phyloP scores from a whole-genome alignment of 2,113 vertebrate species.

The Chloroceryle aenea region DNA sequence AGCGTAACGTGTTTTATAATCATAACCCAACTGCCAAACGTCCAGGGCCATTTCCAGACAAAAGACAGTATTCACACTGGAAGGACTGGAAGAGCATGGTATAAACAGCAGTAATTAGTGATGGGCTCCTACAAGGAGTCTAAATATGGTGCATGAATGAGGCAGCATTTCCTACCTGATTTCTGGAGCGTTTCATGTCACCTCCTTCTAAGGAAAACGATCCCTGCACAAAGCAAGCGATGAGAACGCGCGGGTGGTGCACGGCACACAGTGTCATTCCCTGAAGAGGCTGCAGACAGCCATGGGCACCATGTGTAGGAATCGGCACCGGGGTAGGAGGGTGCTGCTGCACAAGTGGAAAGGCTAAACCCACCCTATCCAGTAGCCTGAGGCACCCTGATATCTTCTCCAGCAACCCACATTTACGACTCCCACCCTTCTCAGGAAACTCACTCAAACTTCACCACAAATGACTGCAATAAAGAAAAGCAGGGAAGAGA shows the following conservation, averaged over 20 bases:
- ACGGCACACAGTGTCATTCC: too few species aligned
- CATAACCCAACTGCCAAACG: not conserved
- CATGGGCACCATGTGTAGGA: too few species aligned
- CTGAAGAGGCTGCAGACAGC: too few species aligned
- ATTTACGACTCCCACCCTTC: not conserved
- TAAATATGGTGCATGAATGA: not conserved
- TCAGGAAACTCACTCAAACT: not conserved
- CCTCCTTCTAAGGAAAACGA: too few species aligned
- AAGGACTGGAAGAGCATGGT: not conserved
- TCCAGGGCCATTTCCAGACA: not conserved
- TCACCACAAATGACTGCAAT: not conserved
- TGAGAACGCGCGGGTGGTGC: too few species aligned
- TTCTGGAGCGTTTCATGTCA: too few species aligned
- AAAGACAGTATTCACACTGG: not conserved
- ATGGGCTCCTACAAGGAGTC: not conserved
- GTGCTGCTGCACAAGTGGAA: not conserved
- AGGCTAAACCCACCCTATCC: rapidly evolving
- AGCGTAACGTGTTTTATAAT: not conserved
- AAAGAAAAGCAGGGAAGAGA: not conserved
- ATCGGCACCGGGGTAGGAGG: too few species aligned
- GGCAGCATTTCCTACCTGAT: too few species aligned
- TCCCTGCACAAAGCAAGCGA: too few species aligned
- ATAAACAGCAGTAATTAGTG: not conserved
- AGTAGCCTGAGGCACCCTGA: not conserved
- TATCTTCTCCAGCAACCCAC: not conserved